Evolutionary conservation across 2,888 invertebrate genomes (phyloP), one percentile per base, ranked within the genome.

Genomic region (Phytoseiulus persimilis): DNA sequence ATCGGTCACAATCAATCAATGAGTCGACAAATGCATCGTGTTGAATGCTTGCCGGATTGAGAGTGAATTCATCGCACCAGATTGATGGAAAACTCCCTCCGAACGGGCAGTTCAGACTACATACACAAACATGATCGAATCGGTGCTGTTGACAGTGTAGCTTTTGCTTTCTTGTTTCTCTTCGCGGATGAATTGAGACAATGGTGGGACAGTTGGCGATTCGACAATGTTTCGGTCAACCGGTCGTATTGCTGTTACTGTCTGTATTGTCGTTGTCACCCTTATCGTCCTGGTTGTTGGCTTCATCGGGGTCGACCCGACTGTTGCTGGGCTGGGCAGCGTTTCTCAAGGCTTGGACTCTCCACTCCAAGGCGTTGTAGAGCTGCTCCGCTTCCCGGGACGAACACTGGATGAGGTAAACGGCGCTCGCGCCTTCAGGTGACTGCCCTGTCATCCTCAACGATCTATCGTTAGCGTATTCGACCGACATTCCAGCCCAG

Each of bases 401-500:
- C 45, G 87, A 87, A 32, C 87, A 87, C 90, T 91, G 90, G 31
- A 91, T 83, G 32, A 91, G 83, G 83, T 90, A 91, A 14, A 91
- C 90, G n/a, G 90, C 91, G 89, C 90, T 90, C 31, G 90, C 87
- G 90, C 90, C 87, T 14, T 87, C 87, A 5, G 87, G 87, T 11
- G 87, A 32, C 11, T 87, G 87, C 6, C 87, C 89, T 1, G 90
- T 90, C 83, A 91, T 90, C 39, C 91, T 39, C 31, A 91, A 32
- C 83, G 90, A 90, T 31, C 90, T 90, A 18, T 90, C 90, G 39
- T 89, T 90, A 9, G 91, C 83, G 32, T 90, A 65, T 83, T 90
- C 90, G 46, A 91, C 90, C 84, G 89, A 90, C 91, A 91, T 91
- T n/a, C 91, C 91, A n/a, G 91, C 90, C 91, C 91, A 91, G 83